Conservation (phyloP, 1,140 invertebrate species). For the Eupeodes corollae region DNA sequence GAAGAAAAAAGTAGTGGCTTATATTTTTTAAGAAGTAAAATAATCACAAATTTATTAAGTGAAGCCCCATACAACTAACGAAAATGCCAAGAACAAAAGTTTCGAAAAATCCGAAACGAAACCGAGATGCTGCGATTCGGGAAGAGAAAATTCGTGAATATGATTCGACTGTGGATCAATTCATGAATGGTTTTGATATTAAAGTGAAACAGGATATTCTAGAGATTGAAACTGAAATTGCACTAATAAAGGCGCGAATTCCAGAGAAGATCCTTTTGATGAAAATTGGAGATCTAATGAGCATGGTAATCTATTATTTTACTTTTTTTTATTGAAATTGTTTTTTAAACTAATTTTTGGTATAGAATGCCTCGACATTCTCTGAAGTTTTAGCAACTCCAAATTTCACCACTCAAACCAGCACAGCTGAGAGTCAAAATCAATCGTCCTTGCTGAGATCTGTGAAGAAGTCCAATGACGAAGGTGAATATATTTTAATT, state of each 20-base stretch:
- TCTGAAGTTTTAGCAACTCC: too few species aligned
- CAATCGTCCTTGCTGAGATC: slow-evolving; percentile 10
- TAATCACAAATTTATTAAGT: too few species aligned
- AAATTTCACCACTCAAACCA: too few species aligned
- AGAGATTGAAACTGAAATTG: slow-evolving; percentile 11
- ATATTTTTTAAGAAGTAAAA: too few species aligned
- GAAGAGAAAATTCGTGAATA: slow-evolving; percentile 29
- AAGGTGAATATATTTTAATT: slow-evolving; percentile 14
- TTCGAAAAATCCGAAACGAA: slow-evolving; percentile 30
- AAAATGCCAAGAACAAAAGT: slow-evolving; percentile 34
- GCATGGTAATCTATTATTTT: slow-evolving; percentile 3
- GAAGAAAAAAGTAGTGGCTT: too few species aligned
- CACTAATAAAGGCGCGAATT: slow-evolving; percentile 7
- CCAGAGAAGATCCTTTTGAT: slow-evolving; percentile 12
- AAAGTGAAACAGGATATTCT: slow-evolving; percentile 12
- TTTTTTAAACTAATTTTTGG: too few species aligned
- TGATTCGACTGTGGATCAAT: slow-evolving; percentile 24
- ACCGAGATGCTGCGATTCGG: slow-evolving; percentile 26
- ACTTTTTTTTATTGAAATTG: too few species aligned
- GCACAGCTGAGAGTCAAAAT: slow-evolving; percentile 11
- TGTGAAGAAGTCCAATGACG: slow-evolving; percentile 18
- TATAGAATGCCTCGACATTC: too few species aligned
- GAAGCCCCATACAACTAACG: too few species aligned
- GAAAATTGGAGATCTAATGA: slow-evolving; percentile 17
- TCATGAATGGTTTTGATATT: slow-evolving; percentile 15